Conservation (phyloP, 1,140 invertebrate species). For the Holotrichia oblita region DNA sequence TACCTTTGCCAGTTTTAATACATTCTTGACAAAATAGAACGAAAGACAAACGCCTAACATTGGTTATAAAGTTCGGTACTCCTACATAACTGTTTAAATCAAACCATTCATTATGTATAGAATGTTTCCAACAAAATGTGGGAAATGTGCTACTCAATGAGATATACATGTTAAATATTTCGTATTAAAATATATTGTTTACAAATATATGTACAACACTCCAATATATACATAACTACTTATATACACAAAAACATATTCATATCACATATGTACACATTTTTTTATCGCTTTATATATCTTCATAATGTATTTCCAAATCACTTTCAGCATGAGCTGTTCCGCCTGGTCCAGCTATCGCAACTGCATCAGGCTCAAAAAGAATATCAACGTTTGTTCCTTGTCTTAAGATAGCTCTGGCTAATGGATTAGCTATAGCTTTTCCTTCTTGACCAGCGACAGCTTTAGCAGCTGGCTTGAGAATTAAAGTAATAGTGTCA, state of each 20-base stretch:
- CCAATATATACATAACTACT: not conserved
- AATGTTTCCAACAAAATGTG: too few relatives aligned
- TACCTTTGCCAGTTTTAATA: too few relatives aligned
- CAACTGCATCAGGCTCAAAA: slow-evolving; percentile 71
- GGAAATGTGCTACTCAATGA: too few relatives aligned
- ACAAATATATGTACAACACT: not conserved
- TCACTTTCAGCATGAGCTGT: slow-evolving; percentile 75
- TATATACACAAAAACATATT: slow-evolving; percentile 11
- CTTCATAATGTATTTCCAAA: slow-evolving; percentile 60
- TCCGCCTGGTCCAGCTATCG: slow-evolving; percentile 76
- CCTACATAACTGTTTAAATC: too few relatives aligned
- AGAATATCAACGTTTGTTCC: slow-evolving; percentile 66
- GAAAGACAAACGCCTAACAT: too few relatives aligned
- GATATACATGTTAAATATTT: not conserved
- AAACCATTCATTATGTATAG: too few relatives aligned
- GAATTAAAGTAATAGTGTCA: slow-evolving; percentile 63
- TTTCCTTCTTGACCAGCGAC: slow-evolving; percentile 70
- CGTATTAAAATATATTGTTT: not conserved
- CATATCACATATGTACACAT: not conserved
- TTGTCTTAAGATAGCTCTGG: slow-evolving; percentile 64
- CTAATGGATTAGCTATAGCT: slow-evolving; percentile 74
- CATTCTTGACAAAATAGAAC: too few relatives aligned
- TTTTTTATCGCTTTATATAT: slow-evolving; percentile 41
- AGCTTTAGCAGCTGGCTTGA: slow-evolving; percentile 71
- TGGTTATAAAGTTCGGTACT: too few relatives aligned